Conservation (phyloP, 2,888 invertebrate species). For the Rhingia campestris region DNA sequence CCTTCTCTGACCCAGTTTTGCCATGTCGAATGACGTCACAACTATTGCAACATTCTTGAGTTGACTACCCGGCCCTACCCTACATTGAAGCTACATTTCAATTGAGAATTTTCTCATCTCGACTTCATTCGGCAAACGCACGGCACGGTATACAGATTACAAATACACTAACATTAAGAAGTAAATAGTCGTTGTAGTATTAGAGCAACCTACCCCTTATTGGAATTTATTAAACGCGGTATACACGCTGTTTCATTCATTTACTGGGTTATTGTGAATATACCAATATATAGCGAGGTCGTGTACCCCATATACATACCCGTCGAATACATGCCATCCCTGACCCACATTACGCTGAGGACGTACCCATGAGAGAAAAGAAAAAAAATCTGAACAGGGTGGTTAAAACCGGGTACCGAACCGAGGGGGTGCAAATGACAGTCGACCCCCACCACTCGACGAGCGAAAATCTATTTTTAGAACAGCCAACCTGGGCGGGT, state of each 20-base stretch:
- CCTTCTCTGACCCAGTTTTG: conserved; percentile 61
- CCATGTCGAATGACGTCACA: conserved; percentile 60
- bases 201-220: conserved; percentile 27
- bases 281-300: conserved; percentile 43
- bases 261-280: neutral
- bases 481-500: neutral
- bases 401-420: too few species aligned
- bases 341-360: conserved; percentile 62
- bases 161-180: neutral
- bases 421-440: neutral
- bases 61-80: neutral
- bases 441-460: neutral
- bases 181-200: neutral
- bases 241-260: conserved; percentile 14
- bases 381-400: neutral
- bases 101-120: conserved; percentile 43
- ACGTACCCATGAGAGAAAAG: neutral
- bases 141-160: neutral
- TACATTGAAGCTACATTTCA: conserved; percentile 9
- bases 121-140: conserved; percentile 1
- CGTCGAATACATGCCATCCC: conserved; percentile 61
- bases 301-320: conserved; percentile 50
- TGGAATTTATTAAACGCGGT: conserved; percentile 43
- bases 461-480: conserved; percentile 49
- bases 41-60: conserved; percentile 36